A percentile compares a stretch with the other conserved stretches of the same genome.
Evolutionary conservation across 2,113 vertebrate species (phyloP).

Genomic region (Miniopterus natalensis): DNA sequence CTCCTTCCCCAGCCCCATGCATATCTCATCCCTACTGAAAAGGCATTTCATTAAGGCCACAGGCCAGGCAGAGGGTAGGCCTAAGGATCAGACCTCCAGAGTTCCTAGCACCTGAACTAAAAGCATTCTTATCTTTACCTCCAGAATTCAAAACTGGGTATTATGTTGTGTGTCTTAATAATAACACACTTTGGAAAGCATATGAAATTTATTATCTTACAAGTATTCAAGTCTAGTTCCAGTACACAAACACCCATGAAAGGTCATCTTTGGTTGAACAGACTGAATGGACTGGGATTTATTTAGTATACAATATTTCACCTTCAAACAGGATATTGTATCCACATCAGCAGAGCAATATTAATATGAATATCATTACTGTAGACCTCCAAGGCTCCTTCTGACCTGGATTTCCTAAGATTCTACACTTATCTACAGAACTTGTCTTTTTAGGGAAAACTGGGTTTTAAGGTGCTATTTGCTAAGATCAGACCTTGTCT

Average conservation of each 20-base stretch:
- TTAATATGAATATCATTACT: slow-evolving; percentile 75
- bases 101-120: not conserved
- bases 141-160: slow-evolving; percentile 11
- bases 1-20: not conserved
- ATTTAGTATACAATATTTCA: slow-evolving; percentile 66
- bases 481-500: slow-evolving; percentile 29
- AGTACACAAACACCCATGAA: slow-evolving; percentile 54
- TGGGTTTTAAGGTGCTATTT: slow-evolving; percentile 6
- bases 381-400: slow-evolving; percentile 64
- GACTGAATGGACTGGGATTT: slow-evolving; percentile 22
- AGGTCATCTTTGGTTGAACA: slow-evolving; percentile 47
- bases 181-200: slow-evolving; percentile 61
- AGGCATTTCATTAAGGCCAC: slow-evolving; percentile 4
- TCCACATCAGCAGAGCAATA: slow-evolving; percentile 54
- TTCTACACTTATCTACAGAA: slow-evolving; percentile 48
- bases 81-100: not conserved
- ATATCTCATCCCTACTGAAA: slow-evolving; percentile 7
- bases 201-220: slow-evolving; percentile 72
- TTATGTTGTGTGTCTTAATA: not conserved
- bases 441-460: slow-evolving; percentile 5
- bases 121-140: not conserved
- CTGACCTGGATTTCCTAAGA: slow-evolving; percentile 55
- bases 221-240: slow-evolving; percentile 60
- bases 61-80: not conserved
- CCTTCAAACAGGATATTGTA: slow-evolving; percentile 79